Percentiles rank a stretch among this genome's conserved stretches.
phyloP scores from a whole-genome alignment of 2,888 invertebrate genomes.

The Chelonus formosanus region DNA sequence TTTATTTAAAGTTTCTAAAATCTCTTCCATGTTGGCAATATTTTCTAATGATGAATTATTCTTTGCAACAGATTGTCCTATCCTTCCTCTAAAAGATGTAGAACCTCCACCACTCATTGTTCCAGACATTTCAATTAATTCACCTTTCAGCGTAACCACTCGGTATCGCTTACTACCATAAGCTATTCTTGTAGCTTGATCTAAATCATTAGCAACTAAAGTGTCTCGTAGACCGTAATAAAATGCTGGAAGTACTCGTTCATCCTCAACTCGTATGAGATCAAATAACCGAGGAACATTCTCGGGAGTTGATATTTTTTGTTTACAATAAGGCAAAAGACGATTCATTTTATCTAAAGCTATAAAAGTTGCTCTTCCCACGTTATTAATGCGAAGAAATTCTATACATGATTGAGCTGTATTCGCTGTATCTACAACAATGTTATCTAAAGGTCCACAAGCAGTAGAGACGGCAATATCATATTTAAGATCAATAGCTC shows the following conservation, averaged over 20 bases:
- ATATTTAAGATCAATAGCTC: conserved; percentile 90
- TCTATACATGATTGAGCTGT: conserved; percentile 88
- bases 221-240: conserved; percentile 84
- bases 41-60: conserved; percentile 67
- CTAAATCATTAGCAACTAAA: conserved; percentile 84
- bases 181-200: conserved; percentile 89
- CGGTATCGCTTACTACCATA: conserved; percentile 79
- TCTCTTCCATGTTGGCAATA: conserved; percentile 69
- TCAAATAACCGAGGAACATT: conserved; percentile 91
- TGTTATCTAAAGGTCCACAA: conserved; percentile 87
- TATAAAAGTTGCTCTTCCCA: conserved; percentile 89
- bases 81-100: conserved; percentile 77
- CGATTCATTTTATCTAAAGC: conserved; percentile 85
- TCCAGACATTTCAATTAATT: conserved; percentile 68
- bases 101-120: conserved; percentile 96
- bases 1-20: conserved; percentile 62
- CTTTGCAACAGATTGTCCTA: conserved; percentile 76
- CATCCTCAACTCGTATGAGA: conserved; percentile 82
- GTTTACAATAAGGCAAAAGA: conserved; percentile 63
- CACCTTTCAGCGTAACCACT: conserved; percentile 80
- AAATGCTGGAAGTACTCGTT: conserved; percentile 83
- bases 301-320: conserved; percentile 76
- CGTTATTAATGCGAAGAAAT: conserved; percentile 77
- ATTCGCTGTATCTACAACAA: conserved; percentile 88
- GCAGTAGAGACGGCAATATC: conserved; percentile 97